Conservation (phyloP, 2,797 vertebrate species). For the Poecile montanus region DNA sequence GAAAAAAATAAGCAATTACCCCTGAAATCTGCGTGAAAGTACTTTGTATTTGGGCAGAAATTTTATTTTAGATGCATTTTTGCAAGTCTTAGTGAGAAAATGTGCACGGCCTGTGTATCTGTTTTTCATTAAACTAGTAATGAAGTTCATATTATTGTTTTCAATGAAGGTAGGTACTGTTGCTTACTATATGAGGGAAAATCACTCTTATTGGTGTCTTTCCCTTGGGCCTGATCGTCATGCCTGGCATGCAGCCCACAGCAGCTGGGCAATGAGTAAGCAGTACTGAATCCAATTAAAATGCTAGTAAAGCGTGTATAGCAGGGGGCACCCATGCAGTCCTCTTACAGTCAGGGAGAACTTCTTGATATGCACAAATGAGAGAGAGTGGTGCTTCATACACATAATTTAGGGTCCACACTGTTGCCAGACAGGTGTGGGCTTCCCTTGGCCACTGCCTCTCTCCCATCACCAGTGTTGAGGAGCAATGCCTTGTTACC, state of each 20-base stretch:
- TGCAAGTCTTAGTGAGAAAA: background rate
- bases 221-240: slow-evolving; percentile 28
- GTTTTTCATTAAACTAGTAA: background rate
- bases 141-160: background rate
- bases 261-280: slow-evolving; percentile 63
- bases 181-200: slow-evolving; percentile 41
- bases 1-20: background rate
- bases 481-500: background rate
- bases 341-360: background rate
- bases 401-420: background rate
- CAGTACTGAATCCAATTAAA: slow-evolving; percentile 63
- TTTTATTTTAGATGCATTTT: background rate
- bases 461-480: background rate
- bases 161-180: background rate
- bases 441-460: background rate
- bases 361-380: background rate
- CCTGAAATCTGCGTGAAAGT: background rate
- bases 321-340: background rate
- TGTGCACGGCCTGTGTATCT: background rate
- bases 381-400: background rate
- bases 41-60: background rate
- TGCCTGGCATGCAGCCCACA: background rate
- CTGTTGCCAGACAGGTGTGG: background rate
- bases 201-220: background rate
- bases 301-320: background rate